phyloP scores from a whole-genome alignment of 2,888 invertebrate species.

The Mamestra brassicae region DNA sequence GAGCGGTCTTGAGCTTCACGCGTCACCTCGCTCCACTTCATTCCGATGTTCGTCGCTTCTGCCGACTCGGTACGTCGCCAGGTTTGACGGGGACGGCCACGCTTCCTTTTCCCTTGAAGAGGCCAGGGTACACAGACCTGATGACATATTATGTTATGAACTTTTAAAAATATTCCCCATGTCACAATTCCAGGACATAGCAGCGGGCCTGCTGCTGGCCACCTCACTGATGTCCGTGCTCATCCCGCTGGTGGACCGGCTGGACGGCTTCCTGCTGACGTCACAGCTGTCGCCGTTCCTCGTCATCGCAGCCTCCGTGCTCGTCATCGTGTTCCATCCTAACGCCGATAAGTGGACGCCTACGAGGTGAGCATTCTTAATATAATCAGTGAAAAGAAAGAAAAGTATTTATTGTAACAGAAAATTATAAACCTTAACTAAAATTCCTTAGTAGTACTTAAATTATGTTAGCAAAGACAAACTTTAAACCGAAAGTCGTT shows the following conservation, averaged over 20 bases:
- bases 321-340: conserved; percentile 95
- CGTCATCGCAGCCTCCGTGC: conserved; percentile 92
- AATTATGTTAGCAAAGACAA: no score
- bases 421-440: not conserved
- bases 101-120: no score
- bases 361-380: conserved; percentile 91
- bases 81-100: no score
- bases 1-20: no score
- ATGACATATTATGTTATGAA: not conserved
- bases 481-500: no score
- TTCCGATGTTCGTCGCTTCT: no score
- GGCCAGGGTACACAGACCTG: not conserved
- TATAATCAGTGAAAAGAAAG: no score
- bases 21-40: not conserved
- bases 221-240: conserved; percentile 93
- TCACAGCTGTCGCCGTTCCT: conserved; percentile 92
- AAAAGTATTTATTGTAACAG: no score
- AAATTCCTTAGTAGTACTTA: no score
- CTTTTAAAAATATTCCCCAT: not conserved
- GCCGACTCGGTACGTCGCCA: no score
- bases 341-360: conserved; percentile 97
- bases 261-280: conserved; percentile 94
- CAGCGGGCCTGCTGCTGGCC: conserved; percentile 94
- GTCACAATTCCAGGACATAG: conserved; percentile 93
- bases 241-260: conserved; percentile 93